Evolutionary conservation across 2,888 invertebrate species (phyloP).

Genomic region (Diplazon laetatorius): DNA sequence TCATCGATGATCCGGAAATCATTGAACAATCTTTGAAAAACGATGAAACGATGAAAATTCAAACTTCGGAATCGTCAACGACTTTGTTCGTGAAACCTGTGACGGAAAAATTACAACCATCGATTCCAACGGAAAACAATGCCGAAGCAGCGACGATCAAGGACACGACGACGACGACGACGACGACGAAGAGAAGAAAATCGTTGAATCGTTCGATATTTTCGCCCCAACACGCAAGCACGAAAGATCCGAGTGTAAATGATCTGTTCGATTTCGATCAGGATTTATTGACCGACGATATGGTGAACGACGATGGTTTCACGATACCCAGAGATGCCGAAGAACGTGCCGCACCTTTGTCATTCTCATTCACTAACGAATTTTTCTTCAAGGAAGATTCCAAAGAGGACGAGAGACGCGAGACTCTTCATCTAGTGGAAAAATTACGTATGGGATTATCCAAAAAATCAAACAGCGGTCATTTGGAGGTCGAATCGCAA

Average conservation of each 20-base stretch:
- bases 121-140: constrained; percentile 41
- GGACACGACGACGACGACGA: constrained; percentile 75
- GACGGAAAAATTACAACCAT: constrained; percentile 70
- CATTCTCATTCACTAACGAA: constrained; percentile 87
- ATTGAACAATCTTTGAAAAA: constrained; percentile 15
- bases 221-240: constrained; percentile 87
- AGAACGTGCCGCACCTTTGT: constrained; percentile 85
- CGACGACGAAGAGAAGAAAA: too few species aligned
- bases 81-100: constrained; percentile 70
- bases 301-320: constrained; percentile 86
- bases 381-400: constrained; percentile 90
- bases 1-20: constrained; percentile 13
- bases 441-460: constrained; percentile 90
- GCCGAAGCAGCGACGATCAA: constrained; percentile 63
- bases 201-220: constrained; percentile 86
- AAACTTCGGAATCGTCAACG: too few species aligned
- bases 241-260: constrained; percentile 83
- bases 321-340: constrained; percentile 86
- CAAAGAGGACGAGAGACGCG: constrained; percentile 92
- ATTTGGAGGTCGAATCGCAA: constrained; percentile 82
- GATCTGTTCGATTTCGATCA: constrained; percentile 87
- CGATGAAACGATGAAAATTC: constrained; percentile 62
- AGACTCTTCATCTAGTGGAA: constrained; percentile 92
- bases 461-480: constrained; percentile 86
- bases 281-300: constrained; percentile 86